Percentiles rank a stretch among this genome's conserved stretches.
Conservation (phyloP, 2,888 invertebrate genomes). For the Morpho achilles region DNA sequence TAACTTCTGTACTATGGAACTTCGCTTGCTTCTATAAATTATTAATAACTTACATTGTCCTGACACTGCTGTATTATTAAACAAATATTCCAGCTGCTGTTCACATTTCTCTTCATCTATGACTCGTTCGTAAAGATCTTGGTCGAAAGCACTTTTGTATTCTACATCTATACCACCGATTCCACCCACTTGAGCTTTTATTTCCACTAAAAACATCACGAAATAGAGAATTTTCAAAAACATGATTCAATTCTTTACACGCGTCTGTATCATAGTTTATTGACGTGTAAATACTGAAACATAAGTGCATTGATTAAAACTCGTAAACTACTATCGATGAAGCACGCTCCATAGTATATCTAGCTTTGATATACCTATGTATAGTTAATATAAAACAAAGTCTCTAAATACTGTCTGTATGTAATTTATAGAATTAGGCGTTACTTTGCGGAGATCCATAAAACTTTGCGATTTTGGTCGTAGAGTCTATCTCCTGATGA, state of each 20-base stretch:
- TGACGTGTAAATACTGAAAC: not conserved
- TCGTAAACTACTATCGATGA: too few species aligned
- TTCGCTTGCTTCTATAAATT: too few species aligned
- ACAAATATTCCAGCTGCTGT: conserved; percentile 35
- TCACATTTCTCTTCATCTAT: conserved; percentile 40
- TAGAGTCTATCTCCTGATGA: too few species aligned
- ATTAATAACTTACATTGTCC: conserved; percentile 37
- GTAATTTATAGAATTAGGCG: too few species aligned
- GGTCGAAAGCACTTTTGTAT: conserved; percentile 36
- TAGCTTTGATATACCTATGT: too few species aligned
- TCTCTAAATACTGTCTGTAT: too few species aligned
- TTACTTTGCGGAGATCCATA: too few species aligned
- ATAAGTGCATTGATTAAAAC: not conserved
- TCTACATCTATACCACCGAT: not conserved
- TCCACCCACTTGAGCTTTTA: not conserved
- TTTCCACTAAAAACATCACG: not conserved
- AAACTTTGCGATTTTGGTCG: too few species aligned
- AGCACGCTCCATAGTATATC: too few species aligned
- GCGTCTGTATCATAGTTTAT: not conserved
- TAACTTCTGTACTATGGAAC: too few species aligned
- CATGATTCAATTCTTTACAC: not conserved
- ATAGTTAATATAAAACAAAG: too few species aligned
- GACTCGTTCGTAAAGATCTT: conserved; percentile 42
- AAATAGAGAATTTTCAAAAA: conserved; percentile 1
- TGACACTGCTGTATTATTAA: conserved; percentile 25